Base-by-base conservation (phyloP, 2,113 vertebrate genomes). In the Ammodytes dubius region DNA sequence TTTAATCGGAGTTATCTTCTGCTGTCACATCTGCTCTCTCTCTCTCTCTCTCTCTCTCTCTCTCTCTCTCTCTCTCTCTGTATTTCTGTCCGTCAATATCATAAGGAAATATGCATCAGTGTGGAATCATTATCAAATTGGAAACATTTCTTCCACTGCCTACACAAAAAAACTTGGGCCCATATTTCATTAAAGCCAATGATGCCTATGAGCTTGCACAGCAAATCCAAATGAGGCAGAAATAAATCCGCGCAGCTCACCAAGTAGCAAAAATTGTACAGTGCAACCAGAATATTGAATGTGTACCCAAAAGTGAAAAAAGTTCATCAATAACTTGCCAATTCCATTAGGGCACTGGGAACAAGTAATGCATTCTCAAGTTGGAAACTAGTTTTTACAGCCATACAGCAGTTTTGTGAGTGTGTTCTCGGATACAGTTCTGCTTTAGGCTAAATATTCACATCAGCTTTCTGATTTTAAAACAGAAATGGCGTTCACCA, bases 151-250 rank as follows among this genome's bases (percentile, higher is more conserved):
- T 58, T 46, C 0, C 5, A 14, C 64, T 82, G 72, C 70, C 43
- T 81, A 69, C 68, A 82, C 6, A 5, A 78, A 76, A 76, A 35
- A 86, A 67, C 35, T 46, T 42, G 13, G 19, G 43, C 43, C 69
- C 63, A 71, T 76, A 61, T 81, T 88, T 89, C 77, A 80, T 88
- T 83, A 85, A 66, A 89, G 61, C 52, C 70, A 79, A 73, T 76
- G 71, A 84, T 81, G 57, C 64, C 65, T 74, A 70, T 74, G 54
- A 86, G 77, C 72, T 63, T 71, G 57, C 68, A 75, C 60, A 66
- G 74, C 78, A 80, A 78, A 82, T 83, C 35, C 57, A 77, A 72
- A 74, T 59, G 74, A 83, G 56, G 69, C 35, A 46, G 76, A 71
- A 81, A 77, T 77, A 80, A 73, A 69, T 81, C 81, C 77, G n/a